Percentiles rank a stretch among this genome's conserved stretches.
Evolutionary conservation across 2,113 vertebrate genomes (phyloP).

Genomic region (Noctilio leporinus): DNA sequence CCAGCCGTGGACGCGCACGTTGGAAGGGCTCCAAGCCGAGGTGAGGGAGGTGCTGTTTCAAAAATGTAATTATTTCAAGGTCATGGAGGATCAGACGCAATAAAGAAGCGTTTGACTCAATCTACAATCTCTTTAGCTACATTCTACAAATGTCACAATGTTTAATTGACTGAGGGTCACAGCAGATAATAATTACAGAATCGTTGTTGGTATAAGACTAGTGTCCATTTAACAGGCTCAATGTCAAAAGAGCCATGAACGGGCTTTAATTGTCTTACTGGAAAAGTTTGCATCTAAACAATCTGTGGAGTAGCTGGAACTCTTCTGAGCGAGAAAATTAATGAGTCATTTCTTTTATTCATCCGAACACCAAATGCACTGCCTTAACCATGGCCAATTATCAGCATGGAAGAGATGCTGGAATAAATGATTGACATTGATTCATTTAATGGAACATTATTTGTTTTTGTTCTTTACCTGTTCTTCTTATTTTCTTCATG

Average conservation of each 20-base stretch:
- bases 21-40: background rate
- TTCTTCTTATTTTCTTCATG: background rate
- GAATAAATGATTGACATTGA: background rate
- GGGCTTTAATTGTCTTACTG: background rate
- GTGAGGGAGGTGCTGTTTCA: fast-evolving
- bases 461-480: background rate
- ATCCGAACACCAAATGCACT: background rate
- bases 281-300: background rate
- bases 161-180: background rate
- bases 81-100: background rate
- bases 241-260: background rate
- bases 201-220: background rate
- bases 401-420: background rate
- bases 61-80: background rate
- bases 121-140: background rate
- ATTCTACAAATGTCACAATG: background rate
- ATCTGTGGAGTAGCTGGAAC: background rate
- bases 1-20: fast-evolving
- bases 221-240: background rate
- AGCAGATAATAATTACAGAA: background rate
- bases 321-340: background rate
- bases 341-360: background rate
- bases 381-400: background rate
- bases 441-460: background rate
- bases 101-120: background rate